These are phyloP conservation scores for Timema cristinae DNA, from an alignment of 2,888 invertebrate species.

Conservation along the genomic window DNA sequence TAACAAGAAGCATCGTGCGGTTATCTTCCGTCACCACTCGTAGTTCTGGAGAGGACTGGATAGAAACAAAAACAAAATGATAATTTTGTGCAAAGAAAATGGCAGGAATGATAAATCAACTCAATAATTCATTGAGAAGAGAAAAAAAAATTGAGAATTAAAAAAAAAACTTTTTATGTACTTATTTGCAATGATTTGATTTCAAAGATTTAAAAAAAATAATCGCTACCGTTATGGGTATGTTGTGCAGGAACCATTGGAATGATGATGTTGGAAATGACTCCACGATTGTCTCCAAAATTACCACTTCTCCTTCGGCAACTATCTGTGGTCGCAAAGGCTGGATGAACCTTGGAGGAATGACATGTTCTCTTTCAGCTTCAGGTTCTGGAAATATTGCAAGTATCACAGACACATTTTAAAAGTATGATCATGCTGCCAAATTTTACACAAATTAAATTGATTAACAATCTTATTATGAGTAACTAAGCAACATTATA, in stretches of 20 bases:
- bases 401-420: slow-evolving; percentile 1
- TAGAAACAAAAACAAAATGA: slow-evolving; percentile 10
- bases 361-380: slow-evolving; percentile 50
- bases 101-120: not conserved
- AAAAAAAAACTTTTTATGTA: not conserved
- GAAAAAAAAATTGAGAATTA: not conserved
- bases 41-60: slow-evolving; percentile 59
- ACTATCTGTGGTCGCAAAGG: slow-evolving; percentile 67
- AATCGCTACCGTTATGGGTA: slow-evolving; percentile 55
- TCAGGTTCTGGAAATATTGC: slow-evolving; percentile 33
- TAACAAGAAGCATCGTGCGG: slow-evolving; percentile 73
- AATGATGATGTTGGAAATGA: slow-evolving; percentile 78
- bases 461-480: not conserved
- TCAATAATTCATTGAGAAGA: not conserved
- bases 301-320: slow-evolving; percentile 68
- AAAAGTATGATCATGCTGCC: not conserved
- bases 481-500: slow-evolving; percentile 32
- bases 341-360: slow-evolving; percentile 69
- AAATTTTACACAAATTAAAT: slow-evolving; percentile 5
- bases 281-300: slow-evolving; percentile 72
- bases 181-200: no score
- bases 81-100: slow-evolving; percentile 5
- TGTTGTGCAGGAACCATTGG: slow-evolving; percentile 79
- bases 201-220: not conserved
- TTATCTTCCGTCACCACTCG: slow-evolving; percentile 72